Percentiles rank a stretch among this genome's conserved stretches.
These are phyloP conservation scores for Cololabis saira DNA, from an alignment of 2,113 vertebrate species.

Conservation along the genomic window DNA sequence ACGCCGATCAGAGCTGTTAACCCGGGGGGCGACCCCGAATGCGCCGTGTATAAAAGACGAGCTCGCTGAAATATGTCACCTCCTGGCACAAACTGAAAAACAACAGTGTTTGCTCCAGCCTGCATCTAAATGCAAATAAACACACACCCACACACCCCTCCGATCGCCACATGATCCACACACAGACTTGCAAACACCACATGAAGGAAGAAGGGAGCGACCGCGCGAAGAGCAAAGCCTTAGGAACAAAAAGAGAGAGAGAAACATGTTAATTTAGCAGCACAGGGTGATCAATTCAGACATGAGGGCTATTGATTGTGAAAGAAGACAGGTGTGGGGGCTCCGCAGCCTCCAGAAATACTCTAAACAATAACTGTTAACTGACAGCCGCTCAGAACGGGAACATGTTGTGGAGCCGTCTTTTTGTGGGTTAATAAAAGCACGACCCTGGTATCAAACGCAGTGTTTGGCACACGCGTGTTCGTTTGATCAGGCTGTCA, in stretches of 20 bases:
- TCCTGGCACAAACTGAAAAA: constrained; percentile 15
- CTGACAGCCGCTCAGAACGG: too few species aligned
- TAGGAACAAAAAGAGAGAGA: constrained; percentile 28
- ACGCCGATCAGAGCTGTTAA: constrained; percentile 39
- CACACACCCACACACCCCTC: constrained; percentile 1
- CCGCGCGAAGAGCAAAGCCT: constrained; percentile 3
- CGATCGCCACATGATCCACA: neutral
- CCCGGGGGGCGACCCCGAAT: constrained; percentile 18
- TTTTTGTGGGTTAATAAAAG: constrained; percentile 6
- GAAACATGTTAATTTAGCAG: constrained; percentile 46
- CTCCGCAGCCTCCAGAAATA: neutral
- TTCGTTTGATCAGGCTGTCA: constrained; percentile 44
- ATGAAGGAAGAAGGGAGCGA: neutral
- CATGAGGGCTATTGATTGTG: constrained; percentile 45
- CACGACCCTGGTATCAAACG: constrained; percentile 13
- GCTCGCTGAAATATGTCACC: constrained; percentile 11
- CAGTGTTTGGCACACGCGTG: neutral
- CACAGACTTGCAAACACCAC: neutral
- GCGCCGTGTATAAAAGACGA: neutral
- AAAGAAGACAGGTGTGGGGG: neutral
- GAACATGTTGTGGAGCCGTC: neutral
- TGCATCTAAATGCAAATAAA: constrained; percentile 42
- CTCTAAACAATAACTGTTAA: neutral
- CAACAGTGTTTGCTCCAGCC: constrained; percentile 10
- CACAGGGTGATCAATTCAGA: constrained; percentile 54